These are phyloP conservation scores for Epinotia brunnichana DNA, from an alignment of 2,888 invertebrate species.

Conservation along the genomic window DNA sequence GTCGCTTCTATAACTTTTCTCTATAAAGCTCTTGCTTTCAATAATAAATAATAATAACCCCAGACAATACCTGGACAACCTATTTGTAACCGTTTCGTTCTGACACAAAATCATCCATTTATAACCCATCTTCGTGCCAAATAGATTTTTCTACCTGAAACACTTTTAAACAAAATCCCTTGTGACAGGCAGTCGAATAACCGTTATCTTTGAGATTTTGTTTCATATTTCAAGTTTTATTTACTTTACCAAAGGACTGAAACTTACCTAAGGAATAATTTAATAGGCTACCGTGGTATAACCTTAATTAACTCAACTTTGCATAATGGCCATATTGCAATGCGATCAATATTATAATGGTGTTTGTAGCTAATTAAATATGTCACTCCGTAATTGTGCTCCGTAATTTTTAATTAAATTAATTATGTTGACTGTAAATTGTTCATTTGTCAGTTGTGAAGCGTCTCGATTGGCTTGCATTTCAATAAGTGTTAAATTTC, in stretches of 20 bases:
- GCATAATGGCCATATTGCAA: slow-evolving; percentile 8
- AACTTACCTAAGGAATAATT: not conserved
- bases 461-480: slow-evolving; percentile 10
- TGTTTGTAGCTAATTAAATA: slow-evolving; percentile 1
- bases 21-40: too few relatives aligned
- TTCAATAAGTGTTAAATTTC: slow-evolving; percentile 5
- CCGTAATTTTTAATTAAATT: slow-evolving; percentile 17
- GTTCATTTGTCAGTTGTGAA: slow-evolving; percentile 22
- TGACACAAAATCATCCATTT: slow-evolving; percentile 22
- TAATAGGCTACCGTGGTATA: not conserved
- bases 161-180: slow-evolving; percentile 17
- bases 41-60: not conserved
- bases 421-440: slow-evolving; percentile 21
- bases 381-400: slow-evolving; percentile 6
- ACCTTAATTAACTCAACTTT: slow-evolving; percentile 3
- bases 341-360: not conserved
- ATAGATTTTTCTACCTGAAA: slow-evolving; percentile 26
- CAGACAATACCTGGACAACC: not conserved
- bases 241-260: not conserved
- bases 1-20: not conserved
- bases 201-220: slow-evolving; percentile 11
- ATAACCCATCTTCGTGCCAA: slow-evolving; percentile 25
- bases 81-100: slow-evolving; percentile 6
- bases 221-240: slow-evolving; percentile 18
- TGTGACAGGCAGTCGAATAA: slow-evolving; percentile 11